These are phyloP conservation scores for Hirudo medicinalis DNA, from an alignment of 1,140 invertebrate species.

Conservation along the genomic window DNA sequence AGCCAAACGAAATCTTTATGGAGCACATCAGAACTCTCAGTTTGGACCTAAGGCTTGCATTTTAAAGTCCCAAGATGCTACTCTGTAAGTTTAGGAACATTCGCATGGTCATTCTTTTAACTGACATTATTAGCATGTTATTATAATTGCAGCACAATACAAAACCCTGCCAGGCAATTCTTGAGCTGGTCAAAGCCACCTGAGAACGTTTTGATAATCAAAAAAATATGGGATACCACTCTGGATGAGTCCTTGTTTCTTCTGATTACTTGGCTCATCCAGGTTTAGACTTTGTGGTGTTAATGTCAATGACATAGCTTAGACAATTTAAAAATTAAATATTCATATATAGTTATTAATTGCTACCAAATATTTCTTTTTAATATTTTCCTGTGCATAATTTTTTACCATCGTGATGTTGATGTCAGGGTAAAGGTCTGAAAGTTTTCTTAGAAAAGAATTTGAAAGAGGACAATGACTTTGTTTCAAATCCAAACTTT, in stretches of 20 bases:
- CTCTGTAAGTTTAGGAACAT: constrained; percentile 62
- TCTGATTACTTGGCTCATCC: constrained; percentile 80
- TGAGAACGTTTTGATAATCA: constrained; percentile 81
- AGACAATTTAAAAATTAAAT: not conserved
- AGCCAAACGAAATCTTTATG: constrained; percentile 51
- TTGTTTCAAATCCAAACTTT: not conserved
- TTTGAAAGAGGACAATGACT: constrained; percentile 2
- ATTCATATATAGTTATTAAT: not conserved
- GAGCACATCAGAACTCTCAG: constrained; percentile 78
- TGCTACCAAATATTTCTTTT: not conserved
- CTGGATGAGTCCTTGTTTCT: constrained; percentile 79
- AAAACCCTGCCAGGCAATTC: constrained; percentile 86
- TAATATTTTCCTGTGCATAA: not conserved
- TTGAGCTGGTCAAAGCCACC: constrained; percentile 92
- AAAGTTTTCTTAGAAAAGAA: constrained; percentile 1
- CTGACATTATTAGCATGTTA: too few species aligned
- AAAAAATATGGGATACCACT: constrained; percentile 78
- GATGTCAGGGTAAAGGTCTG: not conserved
- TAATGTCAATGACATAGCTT: not conserved
- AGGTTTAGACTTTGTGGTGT: constrained; percentile 47
- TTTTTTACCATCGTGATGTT: not conserved
- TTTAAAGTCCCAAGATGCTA: constrained; percentile 87
- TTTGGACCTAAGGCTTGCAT: constrained; percentile 90
- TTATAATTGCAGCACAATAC: constrained; percentile 65
- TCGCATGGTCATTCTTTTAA: not conserved